phyloP scores from a whole-genome alignment of 2,888 invertebrate species.

The Zootermopsis nevadensis region DNA sequence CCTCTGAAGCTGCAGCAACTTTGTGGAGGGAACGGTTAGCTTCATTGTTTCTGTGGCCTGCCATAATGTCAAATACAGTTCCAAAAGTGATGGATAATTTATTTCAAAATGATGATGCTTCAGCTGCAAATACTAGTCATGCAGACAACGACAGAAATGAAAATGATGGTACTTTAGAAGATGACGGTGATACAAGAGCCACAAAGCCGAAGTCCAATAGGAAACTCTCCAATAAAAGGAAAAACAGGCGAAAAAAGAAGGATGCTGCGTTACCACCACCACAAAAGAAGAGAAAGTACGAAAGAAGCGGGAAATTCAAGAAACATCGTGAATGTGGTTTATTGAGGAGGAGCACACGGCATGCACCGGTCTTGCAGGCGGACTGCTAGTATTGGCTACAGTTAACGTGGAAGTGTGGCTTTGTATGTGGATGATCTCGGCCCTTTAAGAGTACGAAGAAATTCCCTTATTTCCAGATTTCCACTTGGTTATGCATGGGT shows the following conservation, averaged over 20 bases:
- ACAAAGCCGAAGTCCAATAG: not conserved
- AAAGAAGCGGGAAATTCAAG: slow-evolving; percentile 10
- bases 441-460: too few species aligned
- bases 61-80: slow-evolving; percentile 1
- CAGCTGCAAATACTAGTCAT: not conserved
- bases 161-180: too few species aligned
- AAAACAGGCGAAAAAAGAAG: not conserved
- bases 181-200: not conserved
- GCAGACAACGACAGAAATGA: too few species aligned
- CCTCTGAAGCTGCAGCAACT: not conserved
- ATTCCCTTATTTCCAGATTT: too few species aligned
- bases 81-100: not conserved
- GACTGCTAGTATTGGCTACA: too few species aligned
- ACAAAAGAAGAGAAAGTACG: slow-evolving; percentile 20
- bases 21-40: slow-evolving; percentile 3
- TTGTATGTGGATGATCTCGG: too few species aligned
- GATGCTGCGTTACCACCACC: not conserved
- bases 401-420: too few species aligned
- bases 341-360: not conserved
- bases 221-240: not conserved
- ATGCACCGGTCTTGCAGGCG: not conserved
- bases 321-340: not conserved
- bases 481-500: too few species aligned
- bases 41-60: slow-evolving; percentile 29
- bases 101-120: not conserved